Conservation (phyloP, 2,113 vertebrate species). For the Piliocolobus tephrosceles region DNA sequence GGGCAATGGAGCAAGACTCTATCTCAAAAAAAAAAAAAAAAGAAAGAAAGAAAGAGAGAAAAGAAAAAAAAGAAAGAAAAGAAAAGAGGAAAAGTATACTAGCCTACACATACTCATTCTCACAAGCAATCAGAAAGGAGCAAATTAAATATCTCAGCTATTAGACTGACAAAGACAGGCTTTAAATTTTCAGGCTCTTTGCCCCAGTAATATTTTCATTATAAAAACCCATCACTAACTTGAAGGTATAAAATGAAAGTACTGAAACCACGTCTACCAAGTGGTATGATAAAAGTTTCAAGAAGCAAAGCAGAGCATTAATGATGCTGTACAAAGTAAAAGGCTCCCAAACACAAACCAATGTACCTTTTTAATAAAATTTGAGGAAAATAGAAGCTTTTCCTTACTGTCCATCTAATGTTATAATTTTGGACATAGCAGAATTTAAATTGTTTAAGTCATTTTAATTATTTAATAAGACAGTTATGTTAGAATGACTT, state of each 20-base stretch:
- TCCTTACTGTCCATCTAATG: not conserved
- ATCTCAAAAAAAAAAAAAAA: too few species aligned
- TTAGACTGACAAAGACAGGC: not conserved
- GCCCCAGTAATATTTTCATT: slow-evolving; percentile 15
- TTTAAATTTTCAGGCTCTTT: slow-evolving; percentile 33
- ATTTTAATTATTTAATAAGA: not conserved
- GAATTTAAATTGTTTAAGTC: not conserved
- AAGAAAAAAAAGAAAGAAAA: too few species aligned
- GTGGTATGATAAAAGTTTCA: not conserved
- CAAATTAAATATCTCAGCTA: not conserved
- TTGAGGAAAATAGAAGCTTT: not conserved
- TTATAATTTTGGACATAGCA: not conserved
- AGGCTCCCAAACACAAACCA: not conserved
- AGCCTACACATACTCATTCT: not conserved
- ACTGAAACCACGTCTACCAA: slow-evolving; percentile 25
- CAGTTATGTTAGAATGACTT: not conserved
- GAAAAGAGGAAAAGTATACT: not conserved
- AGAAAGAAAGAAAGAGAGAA: too few species aligned
- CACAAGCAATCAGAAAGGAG: not conserved
- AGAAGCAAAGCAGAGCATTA: not conserved
- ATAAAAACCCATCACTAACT: slow-evolving; percentile 12
- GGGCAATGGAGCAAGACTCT: too few species aligned
- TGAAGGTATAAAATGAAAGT: slow-evolving; percentile 32
- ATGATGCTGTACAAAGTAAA: not conserved
- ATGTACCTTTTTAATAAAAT: not conserved